These are phyloP conservation scores for Chascanopsetta lugubris DNA, from an alignment of 2,113 vertebrate genomes.

Conservation along the genomic window DNA sequence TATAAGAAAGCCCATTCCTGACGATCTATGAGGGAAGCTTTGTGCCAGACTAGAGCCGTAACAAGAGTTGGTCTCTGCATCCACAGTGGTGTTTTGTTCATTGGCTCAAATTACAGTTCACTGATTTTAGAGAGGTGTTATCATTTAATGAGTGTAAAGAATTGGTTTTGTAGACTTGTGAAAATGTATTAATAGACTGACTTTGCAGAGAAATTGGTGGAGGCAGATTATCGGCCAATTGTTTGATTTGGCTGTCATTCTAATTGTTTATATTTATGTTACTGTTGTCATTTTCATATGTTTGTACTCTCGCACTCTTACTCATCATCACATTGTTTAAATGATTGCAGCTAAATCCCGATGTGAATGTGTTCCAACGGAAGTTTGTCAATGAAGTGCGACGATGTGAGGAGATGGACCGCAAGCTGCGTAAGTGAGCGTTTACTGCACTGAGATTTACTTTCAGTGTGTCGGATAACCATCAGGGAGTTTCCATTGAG, in stretches of 20 bases:
- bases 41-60: conserved; percentile 28
- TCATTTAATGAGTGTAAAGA: not conserved
- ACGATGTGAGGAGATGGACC: conserved; percentile 98
- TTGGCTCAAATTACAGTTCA: not conserved
- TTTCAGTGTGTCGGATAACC: not conserved
- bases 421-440: conserved; percentile 89
- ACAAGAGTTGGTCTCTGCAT: not conserved
- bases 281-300: too few species aligned
- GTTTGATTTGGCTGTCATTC: too few species aligned
- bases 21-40: conserved; percentile 33
- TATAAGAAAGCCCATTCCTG: conserved; percentile 45
- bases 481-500: not conserved
- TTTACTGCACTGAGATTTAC: not conserved
- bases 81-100: not conserved
- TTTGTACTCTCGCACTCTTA: too few species aligned
- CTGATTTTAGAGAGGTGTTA: not conserved
- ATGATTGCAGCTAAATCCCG: conserved; percentile 89
- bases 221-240: too few species aligned
- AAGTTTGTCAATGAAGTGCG: conserved; percentile 99
- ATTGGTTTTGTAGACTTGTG: not conserved
- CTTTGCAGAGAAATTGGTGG: too few species aligned
- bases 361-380: conserved; percentile 97
- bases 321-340: too few species aligned
- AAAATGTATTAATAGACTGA: not conserved
- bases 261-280: too few species aligned